Evolutionary conservation across 2,797 vertebrate genomes (phyloP), one percentile per base, ranked within the genome.

Genomic region (Coregonus suidteri): DNA sequence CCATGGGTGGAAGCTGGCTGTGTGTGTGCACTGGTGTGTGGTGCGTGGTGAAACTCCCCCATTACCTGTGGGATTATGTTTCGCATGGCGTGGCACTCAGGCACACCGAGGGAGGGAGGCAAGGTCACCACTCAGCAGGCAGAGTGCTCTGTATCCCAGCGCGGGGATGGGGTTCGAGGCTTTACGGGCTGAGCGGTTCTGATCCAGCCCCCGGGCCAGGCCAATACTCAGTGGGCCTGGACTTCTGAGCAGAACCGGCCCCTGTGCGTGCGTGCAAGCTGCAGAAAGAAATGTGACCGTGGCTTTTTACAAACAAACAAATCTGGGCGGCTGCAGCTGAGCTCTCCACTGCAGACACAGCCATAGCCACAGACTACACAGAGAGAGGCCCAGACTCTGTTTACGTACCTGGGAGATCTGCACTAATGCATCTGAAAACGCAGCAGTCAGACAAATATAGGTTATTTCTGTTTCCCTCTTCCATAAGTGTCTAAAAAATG

Each of bases 11-110:
- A 59, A n/a, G 56, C 56, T 73, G 71, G 56, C 13, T 20, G 16
- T 59, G 16, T 59, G 56, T 59, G 56, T 20, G 65, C 14, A 14
- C 14, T 25, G 20, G 65, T 31, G 64, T 30, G 64, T 34, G 67
- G 41, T 47, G 68, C 16, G 7, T 71, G 41, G 18, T 47, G n/a
- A 47, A 47, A 47, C 69, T 71, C 37, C 69, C 41, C 35, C n/a
- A 25, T 51, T 71, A 71, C 69, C 41, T 20, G 69, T 71, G 69
- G 69, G 69, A 47, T 47, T 71, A 51, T 71, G 69, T 71, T 47
- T 51, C 1, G 69, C 41, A 11, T 47, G 69, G 69, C 69, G 4
- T 20, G 69, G 2, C 37, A 51, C 18, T 47, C 69, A 47, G 65
- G 65, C 69, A 71, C 69, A 51, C 41, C 3, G 9, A 71, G 41